Conservation (phyloP, 2,888 invertebrate species). For the Prenolepis imparis region DNA sequence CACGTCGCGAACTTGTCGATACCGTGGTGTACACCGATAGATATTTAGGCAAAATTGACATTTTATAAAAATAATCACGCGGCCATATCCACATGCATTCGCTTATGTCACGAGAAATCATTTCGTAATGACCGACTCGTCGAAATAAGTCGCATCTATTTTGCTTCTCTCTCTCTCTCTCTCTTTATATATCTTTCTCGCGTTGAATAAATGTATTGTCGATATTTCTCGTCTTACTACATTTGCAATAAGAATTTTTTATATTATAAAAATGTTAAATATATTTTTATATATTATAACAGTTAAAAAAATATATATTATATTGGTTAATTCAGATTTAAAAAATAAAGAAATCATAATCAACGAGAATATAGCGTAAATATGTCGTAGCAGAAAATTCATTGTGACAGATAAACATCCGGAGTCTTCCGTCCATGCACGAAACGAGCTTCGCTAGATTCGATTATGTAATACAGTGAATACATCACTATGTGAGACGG, state of each 20-base stretch:
- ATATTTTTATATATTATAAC: no score
- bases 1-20: constrained; percentile 48
- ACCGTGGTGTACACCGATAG: constrained; percentile 29
- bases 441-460: constrained; percentile 1
- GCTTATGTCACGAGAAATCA: constrained; percentile 5
- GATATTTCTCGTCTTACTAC: background rate
- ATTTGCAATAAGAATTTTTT: background rate
- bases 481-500: constrained; percentile 10
- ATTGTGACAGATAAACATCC: background rate
- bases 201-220: background rate
- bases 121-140: constrained; percentile 16
- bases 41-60: constrained; percentile 43
- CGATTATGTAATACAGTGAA: constrained; percentile 29
- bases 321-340: background rate
- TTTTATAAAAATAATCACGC: constrained; percentile 50
- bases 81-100: constrained; percentile 7
- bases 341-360: background rate
- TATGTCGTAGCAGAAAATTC: background rate
- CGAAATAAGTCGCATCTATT: constrained; percentile 14
- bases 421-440: background rate
- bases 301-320: background rate
- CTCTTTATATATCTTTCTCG: no score
- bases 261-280: no score
- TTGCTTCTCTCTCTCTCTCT: background rate
- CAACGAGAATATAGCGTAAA: background rate